Evolutionary conservation across 2,888 invertebrate species (phyloP).

Genomic region (Pristionchus arcanus): DNA sequence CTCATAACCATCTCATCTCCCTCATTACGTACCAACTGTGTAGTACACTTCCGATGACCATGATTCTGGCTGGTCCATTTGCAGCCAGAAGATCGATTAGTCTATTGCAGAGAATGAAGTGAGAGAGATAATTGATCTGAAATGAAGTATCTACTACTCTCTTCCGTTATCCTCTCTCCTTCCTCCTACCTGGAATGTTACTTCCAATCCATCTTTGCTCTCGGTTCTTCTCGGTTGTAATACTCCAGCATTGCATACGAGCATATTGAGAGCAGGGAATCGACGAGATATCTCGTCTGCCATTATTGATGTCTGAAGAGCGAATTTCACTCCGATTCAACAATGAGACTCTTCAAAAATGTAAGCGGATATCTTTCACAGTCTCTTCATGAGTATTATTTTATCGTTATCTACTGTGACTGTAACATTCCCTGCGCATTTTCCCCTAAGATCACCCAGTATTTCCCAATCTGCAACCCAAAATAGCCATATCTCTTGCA

Average conservation of each 20-base stretch:
- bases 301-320: conserved; percentile 71
- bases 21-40: conserved; percentile 73
- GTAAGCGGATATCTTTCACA: too few relatives aligned
- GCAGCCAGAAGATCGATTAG: conserved; percentile 68
- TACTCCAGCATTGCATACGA: conserved; percentile 76
- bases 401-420: not conserved
- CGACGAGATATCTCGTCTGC: conserved; percentile 72
- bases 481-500: not conserved
- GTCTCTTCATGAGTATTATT: too few relatives aligned
- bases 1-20: too few relatives aligned
- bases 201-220: conserved; percentile 75
- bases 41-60: conserved; percentile 77
- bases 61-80: conserved; percentile 72
- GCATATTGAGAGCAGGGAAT: conserved; percentile 74
- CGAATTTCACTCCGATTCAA: not conserved
- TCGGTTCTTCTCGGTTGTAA: conserved; percentile 69
- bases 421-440: not conserved
- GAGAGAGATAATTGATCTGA: conserved; percentile 78
- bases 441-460: not conserved
- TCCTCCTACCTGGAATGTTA: conserved; percentile 72
- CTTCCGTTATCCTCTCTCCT: not conserved
- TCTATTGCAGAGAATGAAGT: conserved; percentile 73
- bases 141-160: conserved; percentile 50
- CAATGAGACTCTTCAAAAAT: too few relatives aligned
- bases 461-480: not conserved